Evolutionary conservation across 1,140 invertebrate species (phyloP).

Genomic region (Magallana ariakensis): DNA sequence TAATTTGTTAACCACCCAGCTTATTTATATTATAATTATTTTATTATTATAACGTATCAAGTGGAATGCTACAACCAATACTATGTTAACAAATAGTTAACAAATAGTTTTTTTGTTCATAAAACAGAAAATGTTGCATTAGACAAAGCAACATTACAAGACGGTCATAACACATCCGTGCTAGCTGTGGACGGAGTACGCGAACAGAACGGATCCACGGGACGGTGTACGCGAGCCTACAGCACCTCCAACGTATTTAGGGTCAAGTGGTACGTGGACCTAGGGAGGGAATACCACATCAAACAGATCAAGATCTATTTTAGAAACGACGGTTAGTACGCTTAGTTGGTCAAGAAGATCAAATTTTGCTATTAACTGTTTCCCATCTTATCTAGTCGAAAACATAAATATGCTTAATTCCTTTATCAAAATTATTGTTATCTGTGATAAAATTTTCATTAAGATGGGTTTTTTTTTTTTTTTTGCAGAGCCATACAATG

Average conservation of each 20-base stretch:
- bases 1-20: too few species aligned
- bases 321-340: constrained; percentile 56
- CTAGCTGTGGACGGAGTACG: constrained; percentile 64
- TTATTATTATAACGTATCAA: too few species aligned
- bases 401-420: background rate
- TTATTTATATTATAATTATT: too few species aligned
- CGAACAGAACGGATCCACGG: constrained; percentile 57
- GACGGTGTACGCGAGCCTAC: constrained; percentile 59
- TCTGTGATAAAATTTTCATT: background rate
- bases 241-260: constrained; percentile 61
- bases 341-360: background rate
- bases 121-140: constrained; percentile 61
- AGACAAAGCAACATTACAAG: constrained; percentile 59
- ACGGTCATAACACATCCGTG: constrained; percentile 60
- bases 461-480: background rate
- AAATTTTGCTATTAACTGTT: background rate
- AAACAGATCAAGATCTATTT: constrained; percentile 64
- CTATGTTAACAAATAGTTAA: too few species aligned
- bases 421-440: background rate
- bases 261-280: constrained; percentile 64
- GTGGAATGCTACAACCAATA: too few species aligned
- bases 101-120: too few species aligned
- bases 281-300: constrained; percentile 53
- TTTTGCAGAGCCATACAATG: constrained; percentile 25
- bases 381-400: background rate